Evolutionary conservation across 2,797 vertebrate genomes (phyloP), one percentile per base, ranked within the genome.

Genomic region (Syngnathus acus): DNA sequence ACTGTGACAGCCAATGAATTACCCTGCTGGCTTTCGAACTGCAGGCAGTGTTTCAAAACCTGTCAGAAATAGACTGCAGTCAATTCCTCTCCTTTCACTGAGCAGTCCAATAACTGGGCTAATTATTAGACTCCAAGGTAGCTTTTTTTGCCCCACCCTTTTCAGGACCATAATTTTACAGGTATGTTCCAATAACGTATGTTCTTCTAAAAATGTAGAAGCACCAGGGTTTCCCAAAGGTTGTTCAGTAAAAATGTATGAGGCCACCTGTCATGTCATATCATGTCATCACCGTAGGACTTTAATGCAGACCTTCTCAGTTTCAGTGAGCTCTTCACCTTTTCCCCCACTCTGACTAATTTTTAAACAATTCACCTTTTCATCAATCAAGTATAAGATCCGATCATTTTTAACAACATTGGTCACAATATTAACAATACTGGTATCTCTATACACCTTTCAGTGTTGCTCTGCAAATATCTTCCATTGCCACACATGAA

Each of bases 1-100:
- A 58, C 60, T 64, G 53, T n/a, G 3, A 50, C 65, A 80, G 74
- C 67, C 64, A 72, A 67, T 64, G 70, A 23, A 76, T 72, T 78
- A 76, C 70, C 75, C 78, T 71, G 71, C 62, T 63, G 55, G 32
- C 55, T 58, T 8, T 58, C 16, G 14, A 58, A 58, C 32, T 37
- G 2, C 54, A 57, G 54, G 54, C 54, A 57, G 26, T 57, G 55
- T 58, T 37, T 58, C 38, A 38, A 58, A 58, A 58, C 13, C 55
- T 38, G 32, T 58, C 55, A 58, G 55, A 58, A 58, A 58, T 19
- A 58, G 55, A 58, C 16, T 16, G 17, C 55, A 38, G 32, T 38
- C 32, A 37, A 58, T 58, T 58, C 38, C 55, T 9, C 26, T 14
- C 10, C 23, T 23, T 55, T 55, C 21, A 32, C 4, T 26, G 53